Evolutionary conservation across 2,797 vertebrate species (phyloP).

Genomic region (Florisuga fusca): DNA sequence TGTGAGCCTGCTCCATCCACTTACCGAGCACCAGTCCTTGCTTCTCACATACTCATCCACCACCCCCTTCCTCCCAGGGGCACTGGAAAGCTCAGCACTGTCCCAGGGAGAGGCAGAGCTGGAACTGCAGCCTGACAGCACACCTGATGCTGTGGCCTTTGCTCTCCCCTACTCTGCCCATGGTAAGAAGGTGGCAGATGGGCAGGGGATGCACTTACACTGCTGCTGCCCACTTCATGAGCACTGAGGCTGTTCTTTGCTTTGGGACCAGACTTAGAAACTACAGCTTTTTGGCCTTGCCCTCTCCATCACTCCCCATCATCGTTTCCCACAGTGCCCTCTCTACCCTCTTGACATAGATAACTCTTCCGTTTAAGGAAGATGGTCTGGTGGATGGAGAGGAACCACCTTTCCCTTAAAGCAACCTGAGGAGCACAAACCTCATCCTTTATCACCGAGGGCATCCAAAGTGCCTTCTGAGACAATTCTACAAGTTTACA

Average conservation of each 20-base stretch:
- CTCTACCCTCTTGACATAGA: background rate
- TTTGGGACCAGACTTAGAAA: background rate
- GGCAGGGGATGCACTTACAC: background rate
- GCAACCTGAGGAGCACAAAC: background rate
- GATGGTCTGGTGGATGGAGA: rapidly evolving
- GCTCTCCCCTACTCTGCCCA: rapidly evolving
- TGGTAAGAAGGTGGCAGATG: background rate
- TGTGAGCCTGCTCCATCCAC: background rate
- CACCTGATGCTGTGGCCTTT: background rate
- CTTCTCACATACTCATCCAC: rapidly evolving
- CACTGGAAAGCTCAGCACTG: background rate
- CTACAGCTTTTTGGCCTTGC: rapidly evolving
- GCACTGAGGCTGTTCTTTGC: background rate
- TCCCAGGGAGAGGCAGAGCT: background rate
- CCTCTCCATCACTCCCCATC: background rate
- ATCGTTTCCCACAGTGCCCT: background rate
- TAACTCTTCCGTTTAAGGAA: background rate
- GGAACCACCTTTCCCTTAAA: background rate
- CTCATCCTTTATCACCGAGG: background rate
- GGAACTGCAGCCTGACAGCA: background rate
- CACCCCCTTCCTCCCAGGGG: background rate
- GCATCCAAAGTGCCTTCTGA: background rate
- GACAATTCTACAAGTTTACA: background rate
- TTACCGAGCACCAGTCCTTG: background rate
- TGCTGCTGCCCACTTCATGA: background rate